phyloP scores from a whole-genome alignment of 2,797 vertebrate genomes.

The Arremon aurantiirostris region DNA sequence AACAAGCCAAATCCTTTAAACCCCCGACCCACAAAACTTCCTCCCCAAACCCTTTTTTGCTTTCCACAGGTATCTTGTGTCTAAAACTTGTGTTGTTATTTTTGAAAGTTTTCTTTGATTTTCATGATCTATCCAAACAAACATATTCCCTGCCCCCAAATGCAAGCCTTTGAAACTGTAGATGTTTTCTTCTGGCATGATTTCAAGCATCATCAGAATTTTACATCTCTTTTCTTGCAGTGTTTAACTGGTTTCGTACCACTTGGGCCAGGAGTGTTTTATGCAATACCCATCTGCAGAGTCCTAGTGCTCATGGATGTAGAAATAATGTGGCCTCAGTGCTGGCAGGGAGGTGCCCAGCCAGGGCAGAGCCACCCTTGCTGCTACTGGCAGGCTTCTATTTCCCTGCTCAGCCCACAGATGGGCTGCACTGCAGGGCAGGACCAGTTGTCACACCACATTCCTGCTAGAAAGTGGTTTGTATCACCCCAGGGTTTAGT shows the following conservation, averaged over 20 bases:
- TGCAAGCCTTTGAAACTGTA: not conserved
- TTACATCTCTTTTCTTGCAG: not conserved
- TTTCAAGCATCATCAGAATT: not conserved
- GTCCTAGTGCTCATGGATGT: not conserved
- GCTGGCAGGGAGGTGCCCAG: not conserved
- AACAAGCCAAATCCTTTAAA: not conserved
- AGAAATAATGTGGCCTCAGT: accelerated
- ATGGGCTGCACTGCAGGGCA: not conserved
- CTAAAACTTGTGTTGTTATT: not conserved
- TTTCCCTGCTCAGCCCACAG: not conserved
- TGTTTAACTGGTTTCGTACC: not conserved
- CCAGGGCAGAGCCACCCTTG: not conserved
- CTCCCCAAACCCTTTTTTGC: not conserved
- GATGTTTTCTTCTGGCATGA: not conserved
- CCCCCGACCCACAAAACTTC: not conserved
- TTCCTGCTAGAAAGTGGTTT: not conserved
- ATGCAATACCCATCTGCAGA: not conserved
- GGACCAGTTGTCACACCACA: accelerated
- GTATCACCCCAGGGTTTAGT: not conserved
- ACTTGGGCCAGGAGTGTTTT: not conserved
- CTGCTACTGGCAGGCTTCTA: not conserved
- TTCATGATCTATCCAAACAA: not conserved
- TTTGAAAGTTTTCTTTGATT: not conserved
- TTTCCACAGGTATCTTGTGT: not conserved
- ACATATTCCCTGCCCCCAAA: accelerated